Evolutionary conservation across 2,888 invertebrate species (phyloP).

Genomic region (Dexiosoma caninum): DNA sequence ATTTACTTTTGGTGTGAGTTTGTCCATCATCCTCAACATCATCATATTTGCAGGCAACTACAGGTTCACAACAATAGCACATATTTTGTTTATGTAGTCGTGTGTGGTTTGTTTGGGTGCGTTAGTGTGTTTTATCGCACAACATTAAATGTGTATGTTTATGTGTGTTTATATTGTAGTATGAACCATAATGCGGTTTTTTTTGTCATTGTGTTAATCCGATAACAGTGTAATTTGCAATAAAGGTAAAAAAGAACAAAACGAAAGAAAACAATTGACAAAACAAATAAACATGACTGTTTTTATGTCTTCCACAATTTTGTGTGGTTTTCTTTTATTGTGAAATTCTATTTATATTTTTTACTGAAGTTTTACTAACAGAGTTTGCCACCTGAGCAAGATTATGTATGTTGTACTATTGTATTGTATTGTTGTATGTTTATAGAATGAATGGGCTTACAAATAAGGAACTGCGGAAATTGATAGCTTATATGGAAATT

Average conservation of each 20-base stretch:
- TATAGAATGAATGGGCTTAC: too few relatives aligned
- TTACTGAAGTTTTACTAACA: neutral
- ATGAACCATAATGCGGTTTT: too few relatives aligned
- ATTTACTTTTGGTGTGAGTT: neutral
- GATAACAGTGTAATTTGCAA: constrained; percentile 51
- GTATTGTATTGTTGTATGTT: too few relatives aligned
- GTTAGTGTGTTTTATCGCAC: too few relatives aligned
- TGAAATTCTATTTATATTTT: too few relatives aligned
- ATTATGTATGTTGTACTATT: too few relatives aligned
- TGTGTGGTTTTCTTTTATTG: too few relatives aligned
- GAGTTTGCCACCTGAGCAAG: neutral
- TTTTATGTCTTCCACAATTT: neutral
- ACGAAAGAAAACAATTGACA: constrained; percentile 45
- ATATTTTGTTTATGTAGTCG: too few relatives aligned
- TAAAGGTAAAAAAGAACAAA: constrained; percentile 30
- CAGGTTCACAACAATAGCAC: neutral
- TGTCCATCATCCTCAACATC: neutral
- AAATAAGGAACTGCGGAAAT: too few relatives aligned
- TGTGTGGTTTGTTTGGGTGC: too few relatives aligned
- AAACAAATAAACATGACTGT: constrained; percentile 56
- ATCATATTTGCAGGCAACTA: neutral
- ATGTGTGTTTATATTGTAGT: neutral
- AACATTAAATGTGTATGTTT: neutral
- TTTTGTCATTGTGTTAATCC: constrained; percentile 56
- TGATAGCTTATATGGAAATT: too few relatives aligned